Conservation (phyloP, 2,888 invertebrate species). For the Carpatolechia fugitivella region DNA sequence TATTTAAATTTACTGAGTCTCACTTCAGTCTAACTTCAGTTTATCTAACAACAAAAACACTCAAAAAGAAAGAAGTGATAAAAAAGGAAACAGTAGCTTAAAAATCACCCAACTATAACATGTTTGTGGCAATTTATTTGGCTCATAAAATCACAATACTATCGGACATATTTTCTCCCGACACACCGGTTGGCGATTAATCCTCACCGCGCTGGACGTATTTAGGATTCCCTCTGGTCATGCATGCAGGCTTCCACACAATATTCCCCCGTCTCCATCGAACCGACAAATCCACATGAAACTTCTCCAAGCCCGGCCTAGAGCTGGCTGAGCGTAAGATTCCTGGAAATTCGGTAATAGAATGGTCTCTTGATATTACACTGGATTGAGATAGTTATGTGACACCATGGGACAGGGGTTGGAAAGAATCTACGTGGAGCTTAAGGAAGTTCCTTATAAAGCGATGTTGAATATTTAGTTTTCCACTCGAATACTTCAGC, state of each 20-base stretch:
- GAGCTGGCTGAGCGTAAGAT: not conserved
- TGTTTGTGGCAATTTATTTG: not conserved
- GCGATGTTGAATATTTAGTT: not conserved
- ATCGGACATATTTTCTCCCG: not conserved
- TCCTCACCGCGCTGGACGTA: not conserved
- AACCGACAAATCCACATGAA: not conserved
- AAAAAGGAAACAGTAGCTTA: no score
- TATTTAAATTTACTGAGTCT: no score
- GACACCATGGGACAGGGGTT: not conserved
- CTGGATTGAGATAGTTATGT: not conserved
- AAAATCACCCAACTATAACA: no score
- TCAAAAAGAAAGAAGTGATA: no score
- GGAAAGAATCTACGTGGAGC: not conserved
- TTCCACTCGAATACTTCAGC: not conserved
- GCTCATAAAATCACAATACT: not conserved
- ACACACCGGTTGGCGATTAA: constrained; percentile 6
- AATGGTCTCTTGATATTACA: not conserved
- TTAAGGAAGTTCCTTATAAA: not conserved
- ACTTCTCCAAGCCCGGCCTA: not conserved
- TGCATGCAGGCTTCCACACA: constrained; percentile 4
- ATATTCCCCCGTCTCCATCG: not conserved
- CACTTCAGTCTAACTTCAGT: no score
- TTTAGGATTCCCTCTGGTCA: constrained; percentile 5
- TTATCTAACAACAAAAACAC: no score
- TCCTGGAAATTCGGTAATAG: not conserved